Evolutionary conservation across 2,888 invertebrate genomes (phyloP), one percentile per base, ranked within the genome.

Genomic region (Augiades crinisus): DNA sequence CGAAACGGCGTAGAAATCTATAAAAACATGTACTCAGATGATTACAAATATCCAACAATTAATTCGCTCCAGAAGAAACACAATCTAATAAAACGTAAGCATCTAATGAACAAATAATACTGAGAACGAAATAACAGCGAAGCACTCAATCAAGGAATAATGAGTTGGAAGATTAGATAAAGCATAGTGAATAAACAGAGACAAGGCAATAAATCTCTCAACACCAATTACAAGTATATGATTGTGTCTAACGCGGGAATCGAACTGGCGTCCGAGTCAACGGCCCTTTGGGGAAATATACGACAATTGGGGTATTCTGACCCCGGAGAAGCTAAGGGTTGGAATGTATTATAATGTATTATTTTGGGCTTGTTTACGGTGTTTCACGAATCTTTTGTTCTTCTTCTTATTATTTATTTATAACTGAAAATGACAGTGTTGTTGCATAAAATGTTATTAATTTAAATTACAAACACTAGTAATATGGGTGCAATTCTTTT

Each of bases 141-240:
- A 65, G 67, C 68, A 73, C 78, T 79, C 78, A 80, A 79, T 81
- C 81, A 79, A 72, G 69, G 60, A 77, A 76, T 67, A 67, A 65
- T 67, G 66, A 60, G 57, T 27, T 41, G 64, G 63, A 64, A 85
- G 86, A 85, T 86, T 78, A 85, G 85, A 85, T 85, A 85, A 81
- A 81, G 60, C 62, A 67, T 68, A 76, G 70, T 70, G 72, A 78
- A 82, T 67, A 74, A 69, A 63, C 62, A 61, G 68, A 70, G 81
- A 81, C 78, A 75, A 65, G 64, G 63, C 74, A 74, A 82, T 86
- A 85, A 83, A 85, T 86, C 83, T 85, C 75, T 72, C 62, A 60
- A 57, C 62, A 58, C 63, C 69, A 69, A 69, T 68, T 68, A 68
- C 67, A 63, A 58, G 58, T 70, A 70, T 80, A 82, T 84, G 82